Evolutionary conservation across 2,888 invertebrate species (phyloP), one percentile per base, ranked within the genome.

Genomic region (Helobdella robusta): DNA sequence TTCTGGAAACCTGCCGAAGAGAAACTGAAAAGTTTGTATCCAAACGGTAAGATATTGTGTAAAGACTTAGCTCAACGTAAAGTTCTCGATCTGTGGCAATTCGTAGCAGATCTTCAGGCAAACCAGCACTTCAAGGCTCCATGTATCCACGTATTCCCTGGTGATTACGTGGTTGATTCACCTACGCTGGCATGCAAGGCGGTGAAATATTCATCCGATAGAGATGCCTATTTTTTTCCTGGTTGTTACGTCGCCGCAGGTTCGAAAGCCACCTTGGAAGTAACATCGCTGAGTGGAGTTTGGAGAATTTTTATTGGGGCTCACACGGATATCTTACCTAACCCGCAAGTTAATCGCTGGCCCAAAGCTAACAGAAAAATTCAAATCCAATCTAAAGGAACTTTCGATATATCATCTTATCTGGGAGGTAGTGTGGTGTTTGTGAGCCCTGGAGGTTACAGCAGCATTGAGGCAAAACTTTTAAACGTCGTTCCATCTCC

Each of bases 291-390:
- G 11, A 64, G 30, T 11, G 20, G 32, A 0, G 20, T 0, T 23
- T 73, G 73, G 73, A 61, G 35, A 15, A 64, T 72, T 28, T 34
- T 64, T 25, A 66, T 73, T 11, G 72, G 72, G 8, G 66, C 69
- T 32, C 73, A 73, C 61, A 60, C 66, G 11, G 73, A 73, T 58
- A 46, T 66, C n/a, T 58, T 72, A 20, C 36, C 18, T 34, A 60
- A 28, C 0, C 8, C 32, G 2, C 23, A 67, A 25, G 23, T 59
- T 23, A 46, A 62, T 2, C 52, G 70, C 30, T 69, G 69, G 70
- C 70, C 70, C 6, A n/a, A 59, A 35, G 11, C 58, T n/a, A 23
- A 32, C 20, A 15, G 50, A 23, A 15, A 48, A 61, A 2, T 40
- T 4, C n/a, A 36, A 48, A 8, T 30, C 18, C 25, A 46, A 23